Conservation (phyloP, 2,797 vertebrate genomes). For the Phalanger gymnotis region DNA sequence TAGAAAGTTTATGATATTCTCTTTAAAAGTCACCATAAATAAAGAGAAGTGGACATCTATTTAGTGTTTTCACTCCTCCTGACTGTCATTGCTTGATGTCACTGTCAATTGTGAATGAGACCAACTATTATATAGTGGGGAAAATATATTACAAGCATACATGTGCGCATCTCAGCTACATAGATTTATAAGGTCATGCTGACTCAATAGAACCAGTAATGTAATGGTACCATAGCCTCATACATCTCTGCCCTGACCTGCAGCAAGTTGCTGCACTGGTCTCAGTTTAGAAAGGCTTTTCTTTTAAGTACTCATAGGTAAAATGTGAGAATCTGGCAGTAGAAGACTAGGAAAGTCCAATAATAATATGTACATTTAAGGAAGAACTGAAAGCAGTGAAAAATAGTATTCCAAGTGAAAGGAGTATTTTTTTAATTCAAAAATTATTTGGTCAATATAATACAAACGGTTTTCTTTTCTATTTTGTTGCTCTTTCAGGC, state of each 20-base stretch:
- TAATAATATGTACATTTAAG: neutral
- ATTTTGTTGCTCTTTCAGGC: constrained; percentile 42
- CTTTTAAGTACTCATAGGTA: rapidly evolving
- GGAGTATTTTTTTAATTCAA: constrained; percentile 5
- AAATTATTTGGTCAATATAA: constrained; percentile 58
- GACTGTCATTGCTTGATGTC: neutral
- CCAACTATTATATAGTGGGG: neutral
- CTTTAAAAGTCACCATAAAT: rapidly evolving
- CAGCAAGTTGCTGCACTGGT: neutral
- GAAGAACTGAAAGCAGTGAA: constrained; percentile 12
- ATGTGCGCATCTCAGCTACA: neutral
- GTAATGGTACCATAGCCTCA: rapidly evolving
- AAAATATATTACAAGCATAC: rapidly evolving
- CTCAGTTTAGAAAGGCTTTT: no score
- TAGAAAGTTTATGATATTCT: neutral
- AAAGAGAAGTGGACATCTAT: neutral
- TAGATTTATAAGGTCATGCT: rapidly evolving
- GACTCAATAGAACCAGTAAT: neutral
- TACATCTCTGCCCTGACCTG: rapidly evolving
- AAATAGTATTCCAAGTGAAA: constrained; percentile 20
- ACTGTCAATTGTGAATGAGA: rapidly evolving
- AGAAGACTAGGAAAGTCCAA: neutral
- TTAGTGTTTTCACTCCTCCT: rapidly evolving
- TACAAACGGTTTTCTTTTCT: constrained; percentile 35
- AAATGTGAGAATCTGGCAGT: rapidly evolving